Base-by-base conservation (phyloP, 1,140 invertebrate species). In the Saccostrea glomerata region DNA sequence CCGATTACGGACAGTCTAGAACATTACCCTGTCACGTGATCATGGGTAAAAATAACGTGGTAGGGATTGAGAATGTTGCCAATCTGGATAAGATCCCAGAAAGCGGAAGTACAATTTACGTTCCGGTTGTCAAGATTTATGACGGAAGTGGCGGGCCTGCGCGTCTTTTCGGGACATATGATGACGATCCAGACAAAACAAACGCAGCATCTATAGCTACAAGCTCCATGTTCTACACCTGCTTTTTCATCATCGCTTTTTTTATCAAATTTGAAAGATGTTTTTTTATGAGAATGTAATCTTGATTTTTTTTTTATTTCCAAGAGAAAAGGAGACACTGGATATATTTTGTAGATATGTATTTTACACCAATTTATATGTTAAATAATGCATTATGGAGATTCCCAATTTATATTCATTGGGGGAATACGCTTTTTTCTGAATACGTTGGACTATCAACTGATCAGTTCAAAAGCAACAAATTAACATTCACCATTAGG, bases 1-100 rank as follows among this genome's bases (percentile, higher is more conserved):
- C 96, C 17, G 97, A 97, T 92, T 94, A 95, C 0, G 96, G 89
- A 17, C 54, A 82, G 58, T 56, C 85, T 3, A 11, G 56, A 12
- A 73, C 9, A 6, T 90, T 88, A 17, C 83, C 58, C 7, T 77
- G 77, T 70, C 90, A 91, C 47, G 36, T 77, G 20, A n/a, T 85
- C 20, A n/a, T 91, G 0, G 82, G 84, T 6, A 47, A 55, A 20
- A 86, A 85, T 17, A 89, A 88, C 30, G 85, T 91, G 11, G 40
- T 88, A 4, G 82, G 87, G 7, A 30, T 91, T 4, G 90, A 92
- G 63, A 90, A 92, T 58, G 89, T 91, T 15, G 91, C 91, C 0
- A 90, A 92, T 58, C 83, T 92, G 23, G 86, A 91, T 63, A 87
- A 77, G 12, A 82, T 92, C 30, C 90, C 91, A 11, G 77, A 82